phyloP scores from a whole-genome alignment of 1,140 invertebrate genomes.

The Drosophila kikkawai region DNA sequence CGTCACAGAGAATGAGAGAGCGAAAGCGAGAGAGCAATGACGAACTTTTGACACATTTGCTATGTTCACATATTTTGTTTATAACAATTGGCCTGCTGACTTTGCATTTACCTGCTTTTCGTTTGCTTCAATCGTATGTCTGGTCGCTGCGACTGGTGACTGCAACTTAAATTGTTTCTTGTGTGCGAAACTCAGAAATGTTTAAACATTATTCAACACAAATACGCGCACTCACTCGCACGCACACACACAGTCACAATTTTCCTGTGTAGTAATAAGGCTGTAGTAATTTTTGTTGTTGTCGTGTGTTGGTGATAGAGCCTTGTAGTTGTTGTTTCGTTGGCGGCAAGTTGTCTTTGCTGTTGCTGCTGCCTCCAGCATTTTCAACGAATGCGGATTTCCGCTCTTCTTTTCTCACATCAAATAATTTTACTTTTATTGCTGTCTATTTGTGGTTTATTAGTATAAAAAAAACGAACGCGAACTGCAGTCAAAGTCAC shows the following conservation, averaged over 20 bases:
- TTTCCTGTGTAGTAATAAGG: constrained; percentile 39
- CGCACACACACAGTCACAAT: constrained; percentile 36
- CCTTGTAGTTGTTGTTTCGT: constrained; percentile 46
- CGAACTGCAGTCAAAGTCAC: constrained; percentile 79
- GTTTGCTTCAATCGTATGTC: constrained; percentile 29
- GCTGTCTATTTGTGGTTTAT: constrained; percentile 29
- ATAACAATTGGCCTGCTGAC: constrained; percentile 53
- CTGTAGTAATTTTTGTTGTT: constrained; percentile 45
- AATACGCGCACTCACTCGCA: constrained; percentile 55
- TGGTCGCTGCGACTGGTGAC: constrained; percentile 35
- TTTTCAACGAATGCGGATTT: constrained; percentile 33
- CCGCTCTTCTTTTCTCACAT: constrained; percentile 26
- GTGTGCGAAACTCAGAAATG: constrained; percentile 64
- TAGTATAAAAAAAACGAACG: constrained; percentile 58
- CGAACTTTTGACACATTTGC: constrained; percentile 64
- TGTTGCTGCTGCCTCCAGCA: constrained; percentile 18
- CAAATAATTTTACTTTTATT: constrained; percentile 47
- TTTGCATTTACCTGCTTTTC: constrained; percentile 61
- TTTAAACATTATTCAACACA: constrained; percentile 78
- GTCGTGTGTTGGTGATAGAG: constrained; percentile 45
- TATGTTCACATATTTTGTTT: constrained; percentile 49
- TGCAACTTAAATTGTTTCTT: constrained; percentile 53
- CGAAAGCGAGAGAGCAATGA: constrained; percentile 30
- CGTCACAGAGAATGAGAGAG: constrained; percentile 5
- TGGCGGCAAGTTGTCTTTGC: constrained; percentile 34